Evolutionary conservation across 1,140 invertebrate species (phyloP).

Genomic region (Harlomillsia oculata): DNA sequence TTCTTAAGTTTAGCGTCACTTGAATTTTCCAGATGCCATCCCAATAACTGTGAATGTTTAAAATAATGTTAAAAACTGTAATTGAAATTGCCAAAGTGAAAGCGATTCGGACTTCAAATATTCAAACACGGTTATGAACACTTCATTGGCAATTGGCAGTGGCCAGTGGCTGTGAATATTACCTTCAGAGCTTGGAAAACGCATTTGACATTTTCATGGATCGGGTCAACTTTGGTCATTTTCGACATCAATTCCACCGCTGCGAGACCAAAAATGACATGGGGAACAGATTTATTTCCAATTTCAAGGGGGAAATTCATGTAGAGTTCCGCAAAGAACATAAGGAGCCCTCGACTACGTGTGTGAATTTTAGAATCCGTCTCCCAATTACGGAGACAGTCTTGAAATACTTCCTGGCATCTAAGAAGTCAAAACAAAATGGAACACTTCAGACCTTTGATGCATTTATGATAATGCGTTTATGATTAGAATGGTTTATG

Average conservation of each 20-base stretch:
- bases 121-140: too few species aligned
- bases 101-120: too few species aligned
- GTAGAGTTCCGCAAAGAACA: conserved; percentile 23
- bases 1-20: conserved; percentile 2
- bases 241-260: conserved; percentile 18
- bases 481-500: too few species aligned
- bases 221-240: neutral
- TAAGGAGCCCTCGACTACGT: conserved; percentile 13
- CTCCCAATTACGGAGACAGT: conserved; percentile 10
- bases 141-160: too few species aligned
- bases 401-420: conserved; percentile 18
- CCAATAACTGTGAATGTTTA: conserved; percentile 15
- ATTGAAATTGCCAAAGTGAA: too few species aligned
- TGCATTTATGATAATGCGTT: too few species aligned
- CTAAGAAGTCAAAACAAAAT: conserved; percentile 6
- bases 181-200: conserved; percentile 24
- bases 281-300: neutral
- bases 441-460: neutral
- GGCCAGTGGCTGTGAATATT: too few species aligned
- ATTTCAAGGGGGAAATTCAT: conserved; percentile 25
- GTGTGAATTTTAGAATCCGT: neutral
- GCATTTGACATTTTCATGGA: conserved; percentile 16
- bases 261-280: conserved; percentile 19
- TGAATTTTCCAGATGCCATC: conserved; percentile 24
- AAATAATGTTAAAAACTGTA: too few species aligned